phyloP scores from a whole-genome alignment of 2,113 vertebrate species.

The Nycticorax nycticorax region DNA sequence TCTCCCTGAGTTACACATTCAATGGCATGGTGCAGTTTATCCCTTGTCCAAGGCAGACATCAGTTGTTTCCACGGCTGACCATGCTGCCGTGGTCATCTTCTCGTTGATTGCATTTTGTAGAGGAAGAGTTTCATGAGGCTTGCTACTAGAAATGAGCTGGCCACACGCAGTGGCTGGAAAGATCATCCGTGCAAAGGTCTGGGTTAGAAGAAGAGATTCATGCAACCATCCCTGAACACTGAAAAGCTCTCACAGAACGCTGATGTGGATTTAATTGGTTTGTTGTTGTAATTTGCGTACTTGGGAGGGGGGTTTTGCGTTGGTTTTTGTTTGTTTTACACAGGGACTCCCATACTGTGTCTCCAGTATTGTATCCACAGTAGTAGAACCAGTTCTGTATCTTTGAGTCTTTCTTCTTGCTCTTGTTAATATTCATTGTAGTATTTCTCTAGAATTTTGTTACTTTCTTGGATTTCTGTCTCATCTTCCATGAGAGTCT shows the following conservation, averaged over 20 bases:
- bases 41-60: neutral
- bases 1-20: rapidly evolving
- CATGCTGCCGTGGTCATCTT: neutral
- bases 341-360: neutral
- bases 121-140: neutral
- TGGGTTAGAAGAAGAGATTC: neutral
- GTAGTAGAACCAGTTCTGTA: neutral
- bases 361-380: neutral
- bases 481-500: neutral
- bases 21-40: neutral
- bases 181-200: neutral
- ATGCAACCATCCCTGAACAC: neutral
- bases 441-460: neutral
- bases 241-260: neutral
- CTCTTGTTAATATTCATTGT: neutral
- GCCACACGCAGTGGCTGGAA: neutral
- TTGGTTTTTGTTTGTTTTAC: neutral
- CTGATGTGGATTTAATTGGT: neutral
- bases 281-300: neutral
- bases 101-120: neutral
- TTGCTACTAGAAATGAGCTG: neutral
- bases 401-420: neutral
- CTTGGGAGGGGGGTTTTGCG: neutral
- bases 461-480: neutral
- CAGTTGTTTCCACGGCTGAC: neutral